phyloP scores from a whole-genome alignment of 2,113 vertebrate species.

The Carollia perspicillata region DNA sequence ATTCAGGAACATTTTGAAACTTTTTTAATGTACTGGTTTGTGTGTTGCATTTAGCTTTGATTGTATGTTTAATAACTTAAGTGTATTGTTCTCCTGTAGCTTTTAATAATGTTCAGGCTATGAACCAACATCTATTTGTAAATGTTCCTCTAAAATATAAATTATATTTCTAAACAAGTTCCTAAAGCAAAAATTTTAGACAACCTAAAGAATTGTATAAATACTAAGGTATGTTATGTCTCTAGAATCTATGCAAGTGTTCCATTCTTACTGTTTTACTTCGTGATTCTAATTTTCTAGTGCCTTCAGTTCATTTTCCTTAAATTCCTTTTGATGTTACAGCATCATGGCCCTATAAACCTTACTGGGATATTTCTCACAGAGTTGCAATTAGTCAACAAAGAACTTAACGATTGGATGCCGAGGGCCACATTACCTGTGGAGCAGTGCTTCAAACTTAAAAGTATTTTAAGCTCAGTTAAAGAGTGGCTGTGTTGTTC shows the following conservation, averaged over 20 bases:
- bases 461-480: constrained; percentile 57
- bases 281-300: neutral
- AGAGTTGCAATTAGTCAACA: neutral
- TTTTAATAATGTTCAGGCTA: neutral
- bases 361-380: neutral
- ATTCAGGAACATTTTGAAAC: neutral
- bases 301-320: neutral
- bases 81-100: neutral
- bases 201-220: neutral
- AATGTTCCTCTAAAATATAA: neutral
- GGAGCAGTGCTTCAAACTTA: neutral
- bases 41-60: neutral
- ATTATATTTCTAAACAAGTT: constrained; percentile 19
- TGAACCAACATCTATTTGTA: neutral
- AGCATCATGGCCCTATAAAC: neutral
- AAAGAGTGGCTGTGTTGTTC: neutral
- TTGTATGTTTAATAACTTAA: neutral
- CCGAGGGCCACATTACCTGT: neutral
- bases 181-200: neutral
- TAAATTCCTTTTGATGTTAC: constrained; percentile 2
- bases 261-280: neutral
- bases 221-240: neutral
- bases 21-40: neutral
- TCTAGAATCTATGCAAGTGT: neutral
- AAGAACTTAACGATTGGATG: neutral